A percentile compares a stretch with the other conserved stretches of the same genome.
These are phyloP conservation scores for Lacerta agilis DNA, from an alignment of 2,797 vertebrate genomes.

Conservation along the genomic window DNA sequence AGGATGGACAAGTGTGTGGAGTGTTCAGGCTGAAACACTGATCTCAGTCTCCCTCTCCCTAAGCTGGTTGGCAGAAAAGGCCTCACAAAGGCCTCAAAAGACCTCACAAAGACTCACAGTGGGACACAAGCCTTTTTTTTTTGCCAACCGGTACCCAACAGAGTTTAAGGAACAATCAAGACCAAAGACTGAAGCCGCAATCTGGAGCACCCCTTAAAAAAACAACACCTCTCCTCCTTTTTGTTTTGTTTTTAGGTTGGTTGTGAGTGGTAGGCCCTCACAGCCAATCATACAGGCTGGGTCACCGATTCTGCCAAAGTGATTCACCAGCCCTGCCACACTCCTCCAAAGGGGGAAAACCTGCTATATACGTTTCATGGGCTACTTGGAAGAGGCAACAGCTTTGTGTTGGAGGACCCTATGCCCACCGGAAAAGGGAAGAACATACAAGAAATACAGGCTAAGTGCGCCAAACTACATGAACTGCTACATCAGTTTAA, in stretches of 20 bases:
- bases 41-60: slow-evolving; percentile 7
- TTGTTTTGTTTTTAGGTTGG: background rate
- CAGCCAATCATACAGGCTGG: slow-evolving; percentile 36
- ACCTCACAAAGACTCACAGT: background rate
- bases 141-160: background rate
- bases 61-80: background rate
- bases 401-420: slow-evolving; percentile 25
- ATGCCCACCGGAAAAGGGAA: slow-evolving; percentile 6
- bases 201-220: slow-evolving; percentile 27
- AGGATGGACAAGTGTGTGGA: background rate
- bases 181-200: background rate
- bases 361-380: slow-evolving; percentile 13
- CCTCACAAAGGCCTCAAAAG: background rate
- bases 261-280: background rate
- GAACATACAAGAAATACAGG: slow-evolving; percentile 34
- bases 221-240: background rate
- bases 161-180: slow-evolving; percentile 18
- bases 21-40: background rate
- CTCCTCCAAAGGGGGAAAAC: background rate
- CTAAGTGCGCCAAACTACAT: slow-evolving; percentile 46
- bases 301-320: background rate
- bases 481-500: slow-evolving; percentile 39
- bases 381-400: slow-evolving; percentile 19
- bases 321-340: background rate
- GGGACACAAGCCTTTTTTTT: background rate